Evolutionary conservation across 1,140 invertebrate genomes (phyloP).

Genomic region (Calliopsis andreniformis): DNA sequence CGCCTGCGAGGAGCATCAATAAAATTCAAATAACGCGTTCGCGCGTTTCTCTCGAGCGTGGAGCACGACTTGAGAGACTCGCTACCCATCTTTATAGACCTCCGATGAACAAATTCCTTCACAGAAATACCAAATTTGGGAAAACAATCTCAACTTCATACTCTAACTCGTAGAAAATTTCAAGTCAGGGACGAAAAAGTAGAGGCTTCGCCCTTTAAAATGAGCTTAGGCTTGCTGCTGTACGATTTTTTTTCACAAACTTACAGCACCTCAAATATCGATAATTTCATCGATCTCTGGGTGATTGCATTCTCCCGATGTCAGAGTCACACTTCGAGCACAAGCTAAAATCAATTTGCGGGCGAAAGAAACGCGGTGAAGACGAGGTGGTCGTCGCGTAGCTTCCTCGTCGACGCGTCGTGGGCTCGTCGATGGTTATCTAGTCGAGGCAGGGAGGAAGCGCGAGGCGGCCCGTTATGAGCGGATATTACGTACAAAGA

Average conservation of each 20-base stretch:
- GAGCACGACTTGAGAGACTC: neutral
- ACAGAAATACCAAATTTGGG: no score
- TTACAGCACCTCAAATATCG: no score
- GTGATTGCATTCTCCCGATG: no score
- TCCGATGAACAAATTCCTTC: neutral
- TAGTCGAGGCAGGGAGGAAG: slow-evolving; percentile 37
- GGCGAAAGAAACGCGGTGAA: neutral
- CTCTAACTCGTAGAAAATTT: no score
- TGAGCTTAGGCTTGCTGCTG: no score
- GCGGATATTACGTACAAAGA: slow-evolving; percentile 73
- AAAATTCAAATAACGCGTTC: slow-evolving; percentile 54
- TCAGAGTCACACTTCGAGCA: no score
- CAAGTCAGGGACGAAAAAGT: no score
- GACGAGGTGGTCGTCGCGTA: neutral
- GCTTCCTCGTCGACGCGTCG: slow-evolving; percentile 38
- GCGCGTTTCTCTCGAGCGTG: neutral
- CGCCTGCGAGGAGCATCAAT: slow-evolving; percentile 13
- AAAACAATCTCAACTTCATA: neutral
- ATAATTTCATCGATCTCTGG: no score
- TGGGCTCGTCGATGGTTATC: slow-evolving; percentile 54
- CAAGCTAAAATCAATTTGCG: slow-evolving; percentile 23
- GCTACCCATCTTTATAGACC: slow-evolving; percentile 7
- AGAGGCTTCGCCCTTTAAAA: no score
- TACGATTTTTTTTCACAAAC: no score
- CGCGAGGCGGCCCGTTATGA: slow-evolving; percentile 70